Base-by-base conservation (phyloP, 1,140 invertebrate species). In the Papilio polyxenes region DNA sequence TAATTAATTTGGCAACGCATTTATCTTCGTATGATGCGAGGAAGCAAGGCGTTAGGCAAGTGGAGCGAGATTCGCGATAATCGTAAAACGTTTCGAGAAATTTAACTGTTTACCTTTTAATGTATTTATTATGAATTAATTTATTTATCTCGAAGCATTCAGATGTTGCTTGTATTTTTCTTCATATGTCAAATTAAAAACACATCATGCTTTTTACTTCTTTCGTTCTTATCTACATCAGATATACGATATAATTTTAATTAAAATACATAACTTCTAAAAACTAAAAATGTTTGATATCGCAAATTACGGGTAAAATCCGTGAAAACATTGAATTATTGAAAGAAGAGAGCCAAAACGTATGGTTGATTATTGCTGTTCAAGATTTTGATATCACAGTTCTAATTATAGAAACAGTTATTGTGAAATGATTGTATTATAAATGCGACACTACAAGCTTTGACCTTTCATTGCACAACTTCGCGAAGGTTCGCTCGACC, bases 1-100 rank as follows among this genome's bases (percentile, higher is more conserved):
- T 92, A 92, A 93, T 93, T 94, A 91, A 91, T 91, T 92, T 92
- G 85, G 77, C 78, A 82, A 76, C 59, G 49, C 77, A 82, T 83
- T 85, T 84, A 84, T 90, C 86, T 87, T 88, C 80, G 87, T 87
- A 90, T 91, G 89, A 90, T 90, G 88, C 87, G 84, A 87, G 82
- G 89, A 91, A 91, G 90, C 90, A 91, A 90, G 92, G 85, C 84
- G 75, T 53, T 37, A 69, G 65, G 84, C 56, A 31, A 31, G 8
- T 40, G 13, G 17, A 3, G 1, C 40, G 31, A 1, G 59, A 13
- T 20, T 48, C 8, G 53, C 44, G 40, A 53, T 20, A 23, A 49
- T 11, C 75, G 10, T 49, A 23, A 23, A 49, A 23, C 17, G 7
- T 74, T 75, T n/a, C 40, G 20, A 49, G 20, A 48, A 65, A 69